Base-by-base conservation (phyloP, 1,140 invertebrate genomes). In the Eriocheir sinensis region DNA sequence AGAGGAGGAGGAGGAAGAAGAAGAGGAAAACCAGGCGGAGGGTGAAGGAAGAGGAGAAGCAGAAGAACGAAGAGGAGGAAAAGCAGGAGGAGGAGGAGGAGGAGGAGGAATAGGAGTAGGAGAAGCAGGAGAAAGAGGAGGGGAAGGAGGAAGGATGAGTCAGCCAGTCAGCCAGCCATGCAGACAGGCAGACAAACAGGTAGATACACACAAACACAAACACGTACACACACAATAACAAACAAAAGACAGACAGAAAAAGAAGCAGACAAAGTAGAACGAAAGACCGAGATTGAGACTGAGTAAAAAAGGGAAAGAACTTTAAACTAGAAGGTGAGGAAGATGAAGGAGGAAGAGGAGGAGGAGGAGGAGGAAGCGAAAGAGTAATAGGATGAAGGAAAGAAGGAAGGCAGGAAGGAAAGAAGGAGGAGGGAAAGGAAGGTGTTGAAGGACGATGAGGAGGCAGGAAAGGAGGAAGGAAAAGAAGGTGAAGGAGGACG, bases 71-170 rank as follows among this genome's bases (percentile, higher is more conserved):
- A n/a, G n/a, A 72, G 27, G 27, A 72, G 27, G 27, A 72, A n/a
- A n/a, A 72, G 60, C 0, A 1, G 60, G 60, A n/a, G 17, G 6
- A 4, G 27, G 60, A 27, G 21, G 3, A n/a, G 27, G 60, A 72
- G 53, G 27, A n/a, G 60, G 8, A n/a, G n/a, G n/a, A 21, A n/a
- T 21, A 72, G 60, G 6, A 4, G n/a, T 21, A 90, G 89, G 53
- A 44, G 30, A 44, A 53, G 41, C 21, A 44, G n/a, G 89, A 53
- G 89, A 90, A 44, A 90, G 89, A 32, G 53, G n/a, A 36, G 44
- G n/a, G 40, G 53, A 44, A 90, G 44, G 53, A 32, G 53, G 89
- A 90, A 32, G n/a, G n/a, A 90, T n/a, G n/a, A n/a, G n/a, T n/a
- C n/a, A n/a, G n/a, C n/a, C n/a, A n/a, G n/a, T n/a, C n/a, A n/a